A percentile compares a stretch with the other conserved stretches of the same genome.
Conservation (phyloP, 2,888 invertebrate genomes). For the Hirtodrosophila confusa region DNA sequence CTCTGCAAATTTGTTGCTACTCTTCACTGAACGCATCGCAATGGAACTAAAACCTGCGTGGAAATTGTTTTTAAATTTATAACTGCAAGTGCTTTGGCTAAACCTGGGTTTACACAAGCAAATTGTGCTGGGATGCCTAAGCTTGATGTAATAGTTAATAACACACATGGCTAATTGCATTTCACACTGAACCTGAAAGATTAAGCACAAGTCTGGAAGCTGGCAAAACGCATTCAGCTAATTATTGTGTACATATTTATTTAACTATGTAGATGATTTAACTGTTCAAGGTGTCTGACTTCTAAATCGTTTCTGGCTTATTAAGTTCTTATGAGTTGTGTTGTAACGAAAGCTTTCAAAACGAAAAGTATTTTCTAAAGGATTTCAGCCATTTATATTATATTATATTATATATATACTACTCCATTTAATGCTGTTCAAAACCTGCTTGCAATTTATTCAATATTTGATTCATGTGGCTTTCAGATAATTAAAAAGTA, state of each 20-base stretch:
- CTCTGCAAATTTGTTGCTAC: too few relatives aligned
- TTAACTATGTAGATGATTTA: slow-evolving; percentile 21
- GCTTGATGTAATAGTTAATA: slow-evolving; percentile 50
- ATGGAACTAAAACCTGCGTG: slow-evolving; percentile 39
- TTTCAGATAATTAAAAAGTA: too few relatives aligned
- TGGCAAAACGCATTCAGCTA: background rate
- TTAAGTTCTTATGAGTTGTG: too few relatives aligned
- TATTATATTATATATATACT: too few relatives aligned
- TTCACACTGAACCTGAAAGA: slow-evolving; percentile 8
- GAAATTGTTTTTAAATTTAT: slow-evolving; percentile 59
- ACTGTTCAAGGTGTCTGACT: slow-evolving; percentile 21
- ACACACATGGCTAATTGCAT: slow-evolving; percentile 44
- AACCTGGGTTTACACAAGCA: slow-evolving; percentile 7
- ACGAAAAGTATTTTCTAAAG: too few relatives aligned
- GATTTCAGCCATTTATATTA: too few relatives aligned
- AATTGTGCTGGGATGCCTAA: slow-evolving; percentile 34
- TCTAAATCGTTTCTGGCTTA: background rate
- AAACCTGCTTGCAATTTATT: too few relatives aligned
- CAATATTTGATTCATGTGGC: too few relatives aligned
- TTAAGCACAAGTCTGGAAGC: background rate
- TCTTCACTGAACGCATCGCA: slow-evolving; percentile 21
- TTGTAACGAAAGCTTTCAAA: too few relatives aligned
- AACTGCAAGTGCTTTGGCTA: slow-evolving; percentile 22
- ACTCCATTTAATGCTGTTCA: too few relatives aligned
- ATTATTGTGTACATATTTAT: slow-evolving; percentile 19